Evolutionary conservation across 2,888 invertebrate genomes (phyloP).

Genomic region (Tridacna crocea): DNA sequence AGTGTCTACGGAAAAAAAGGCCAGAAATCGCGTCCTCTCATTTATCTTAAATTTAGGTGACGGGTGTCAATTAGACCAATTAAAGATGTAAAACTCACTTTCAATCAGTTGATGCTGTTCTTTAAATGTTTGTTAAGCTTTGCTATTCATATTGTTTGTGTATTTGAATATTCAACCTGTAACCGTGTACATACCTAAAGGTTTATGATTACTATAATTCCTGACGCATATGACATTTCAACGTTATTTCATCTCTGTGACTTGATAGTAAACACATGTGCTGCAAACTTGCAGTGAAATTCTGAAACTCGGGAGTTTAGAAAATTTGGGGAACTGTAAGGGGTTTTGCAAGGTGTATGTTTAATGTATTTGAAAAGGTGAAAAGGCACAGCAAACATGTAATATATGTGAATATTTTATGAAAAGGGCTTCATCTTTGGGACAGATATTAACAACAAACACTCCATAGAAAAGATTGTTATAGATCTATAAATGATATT

Average conservation of each 20-base stretch:
- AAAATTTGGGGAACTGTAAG: slow-evolving; percentile 26
- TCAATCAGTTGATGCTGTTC: not conserved
- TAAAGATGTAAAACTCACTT: not conserved
- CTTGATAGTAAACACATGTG: slow-evolving; percentile 27
- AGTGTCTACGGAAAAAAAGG: not conserved
- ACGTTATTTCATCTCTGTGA: slow-evolving; percentile 19
- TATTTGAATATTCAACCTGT: slow-evolving; percentile 20
- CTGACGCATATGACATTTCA: slow-evolving; percentile 13
- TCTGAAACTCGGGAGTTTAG: slow-evolving; percentile 14
- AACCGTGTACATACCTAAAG: not conserved
- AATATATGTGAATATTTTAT: slow-evolving; percentile 42
- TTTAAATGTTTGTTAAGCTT: not conserved
- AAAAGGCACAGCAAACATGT: slow-evolving; percentile 12
- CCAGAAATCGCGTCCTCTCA: not conserved
- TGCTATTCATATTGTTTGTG: not conserved
- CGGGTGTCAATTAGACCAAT: not conserved
- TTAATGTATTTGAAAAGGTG: slow-evolving; percentile 1
- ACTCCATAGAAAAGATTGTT: too few relatives aligned
- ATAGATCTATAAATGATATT: too few relatives aligned
- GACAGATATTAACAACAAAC: not conserved
- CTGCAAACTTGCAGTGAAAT: slow-evolving; percentile 22
- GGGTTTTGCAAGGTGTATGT: slow-evolving; percentile 30
- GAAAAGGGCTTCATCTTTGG: slow-evolving; percentile 21
- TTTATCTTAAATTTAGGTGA: not conserved
- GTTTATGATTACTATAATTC: slow-evolving; percentile 22